phyloP scores from a whole-genome alignment of 2,113 vertebrate species.

The Elanoides forficatus region DNA sequence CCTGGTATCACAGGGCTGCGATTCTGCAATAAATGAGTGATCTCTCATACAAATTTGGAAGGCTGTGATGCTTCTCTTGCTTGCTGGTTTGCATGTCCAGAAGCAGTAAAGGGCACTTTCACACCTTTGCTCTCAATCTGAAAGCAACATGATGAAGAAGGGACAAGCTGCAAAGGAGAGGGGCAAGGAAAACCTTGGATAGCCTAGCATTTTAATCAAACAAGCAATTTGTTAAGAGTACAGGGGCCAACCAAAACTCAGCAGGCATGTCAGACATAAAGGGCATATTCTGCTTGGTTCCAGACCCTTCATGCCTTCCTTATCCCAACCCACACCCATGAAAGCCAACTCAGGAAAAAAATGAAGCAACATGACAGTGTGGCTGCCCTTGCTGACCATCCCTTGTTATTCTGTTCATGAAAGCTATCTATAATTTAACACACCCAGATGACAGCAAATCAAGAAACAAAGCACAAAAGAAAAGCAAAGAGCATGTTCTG shows the following conservation, averaged over 20 bases:
- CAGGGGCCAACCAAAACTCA: background rate
- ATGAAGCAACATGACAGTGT: background rate
- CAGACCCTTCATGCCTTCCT: background rate
- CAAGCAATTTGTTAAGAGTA: background rate
- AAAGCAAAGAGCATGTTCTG: background rate
- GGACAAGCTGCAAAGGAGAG: background rate
- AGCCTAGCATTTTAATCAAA: background rate
- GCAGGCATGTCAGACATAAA: background rate
- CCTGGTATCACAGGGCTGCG: background rate
- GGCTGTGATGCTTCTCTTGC: background rate
- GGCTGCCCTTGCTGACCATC: background rate
- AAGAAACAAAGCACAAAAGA: background rate
- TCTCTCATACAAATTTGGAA: background rate
- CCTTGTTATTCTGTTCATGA: background rate
- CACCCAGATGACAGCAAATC: background rate
- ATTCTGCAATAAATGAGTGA: background rate
- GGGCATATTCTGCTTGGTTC: background rate
- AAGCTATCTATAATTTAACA: background rate
- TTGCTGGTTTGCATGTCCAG: background rate
- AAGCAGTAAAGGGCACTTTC: background rate
- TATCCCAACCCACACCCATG: background rate
- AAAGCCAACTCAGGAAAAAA: background rate
- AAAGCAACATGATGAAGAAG: background rate
- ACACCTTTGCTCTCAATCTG: background rate
- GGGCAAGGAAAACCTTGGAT: background rate